Evolutionary conservation across 2,888 invertebrate species (phyloP).

Genomic region (Pachliopta kotzebuea): DNA sequence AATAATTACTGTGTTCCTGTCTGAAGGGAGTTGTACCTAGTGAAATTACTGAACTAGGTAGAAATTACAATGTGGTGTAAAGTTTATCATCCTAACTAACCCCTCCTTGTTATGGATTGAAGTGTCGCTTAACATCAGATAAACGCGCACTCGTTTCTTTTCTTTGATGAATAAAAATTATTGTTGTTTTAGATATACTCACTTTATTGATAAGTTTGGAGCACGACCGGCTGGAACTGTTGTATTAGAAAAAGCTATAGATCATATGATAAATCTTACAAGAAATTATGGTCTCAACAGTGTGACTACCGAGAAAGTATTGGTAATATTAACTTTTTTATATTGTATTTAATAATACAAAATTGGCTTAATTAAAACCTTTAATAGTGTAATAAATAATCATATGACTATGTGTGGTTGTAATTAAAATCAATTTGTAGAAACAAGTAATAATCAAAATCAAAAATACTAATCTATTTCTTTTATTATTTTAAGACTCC

Average conservation of each 20-base stretch:
- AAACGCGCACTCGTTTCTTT: too few species aligned
- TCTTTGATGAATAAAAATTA: too few species aligned
- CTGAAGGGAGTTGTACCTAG: too few species aligned
- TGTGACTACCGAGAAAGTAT: slow-evolving; percentile 85
- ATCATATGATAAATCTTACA: slow-evolving; percentile 78
- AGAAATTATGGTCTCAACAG: slow-evolving; percentile 56
- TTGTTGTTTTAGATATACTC: slow-evolving; percentile 44
- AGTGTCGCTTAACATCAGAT: too few species aligned
- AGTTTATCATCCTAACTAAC: too few species aligned
- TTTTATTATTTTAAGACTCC: slow-evolving; percentile 48
- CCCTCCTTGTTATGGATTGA: too few species aligned
- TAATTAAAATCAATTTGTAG: too few species aligned
- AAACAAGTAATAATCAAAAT: too few species aligned
- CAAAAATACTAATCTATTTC: background rate
- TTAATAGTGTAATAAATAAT: background rate
- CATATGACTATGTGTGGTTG: background rate
- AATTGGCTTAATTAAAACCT: background rate
- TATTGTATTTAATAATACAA: background rate
- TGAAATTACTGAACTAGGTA: too few species aligned
- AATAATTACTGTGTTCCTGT: too few species aligned
- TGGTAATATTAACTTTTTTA: slow-evolving; percentile 39
- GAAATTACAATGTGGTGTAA: too few species aligned
- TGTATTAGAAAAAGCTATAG: slow-evolving; percentile 82
- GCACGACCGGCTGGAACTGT: slow-evolving; percentile 81
- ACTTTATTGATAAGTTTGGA: slow-evolving; percentile 79